A percentile compares a stretch with the other conserved stretches of the same genome.
Conservation (phyloP, 2,113 vertebrate species). For the Hippocampus guttulatus region DNA sequence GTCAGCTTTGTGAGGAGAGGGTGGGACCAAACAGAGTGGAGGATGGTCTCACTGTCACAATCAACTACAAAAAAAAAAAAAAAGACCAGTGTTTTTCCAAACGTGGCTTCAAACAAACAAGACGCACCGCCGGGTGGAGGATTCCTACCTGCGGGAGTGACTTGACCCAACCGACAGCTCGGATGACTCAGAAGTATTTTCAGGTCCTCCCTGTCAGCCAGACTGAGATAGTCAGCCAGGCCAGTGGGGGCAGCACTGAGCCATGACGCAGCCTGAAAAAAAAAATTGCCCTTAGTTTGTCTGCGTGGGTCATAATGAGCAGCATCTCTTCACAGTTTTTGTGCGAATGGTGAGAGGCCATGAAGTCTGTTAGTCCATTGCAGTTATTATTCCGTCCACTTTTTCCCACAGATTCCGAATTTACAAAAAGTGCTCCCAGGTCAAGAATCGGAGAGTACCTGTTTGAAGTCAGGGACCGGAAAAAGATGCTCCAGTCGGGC, state of each 20-base stretch:
- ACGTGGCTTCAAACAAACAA: neutral
- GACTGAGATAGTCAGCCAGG: constrained; percentile 45
- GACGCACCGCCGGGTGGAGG: neutral
- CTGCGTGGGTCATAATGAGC: neutral
- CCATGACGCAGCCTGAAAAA: constrained; percentile 47
- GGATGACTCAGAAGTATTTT: constrained; percentile 54
- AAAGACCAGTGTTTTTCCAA: neutral
- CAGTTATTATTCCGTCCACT: neutral
- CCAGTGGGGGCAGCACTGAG: constrained; percentile 34
- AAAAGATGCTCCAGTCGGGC: constrained; percentile 57
- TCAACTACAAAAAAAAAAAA: constrained; percentile 20
- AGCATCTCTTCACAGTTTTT: too few relatives aligned
- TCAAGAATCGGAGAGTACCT: constrained; percentile 35
- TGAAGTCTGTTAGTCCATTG: too few relatives aligned
- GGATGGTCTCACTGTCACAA: constrained; percentile 31
- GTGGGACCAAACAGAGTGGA: constrained; percentile 52
- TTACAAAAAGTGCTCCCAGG: too few relatives aligned
- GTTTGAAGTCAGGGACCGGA: constrained; percentile 57
- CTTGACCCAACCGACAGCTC: constrained; percentile 22
- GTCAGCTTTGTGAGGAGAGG: constrained; percentile 32
- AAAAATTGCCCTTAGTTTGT: neutral
- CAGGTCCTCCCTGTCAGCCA: constrained; percentile 23
- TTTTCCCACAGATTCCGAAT: neutral
- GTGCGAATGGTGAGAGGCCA: too few relatives aligned
- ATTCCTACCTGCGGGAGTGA: constrained; percentile 26